Conservation (phyloP, 2,888 invertebrate genomes). For the Colletes collaris region DNA sequence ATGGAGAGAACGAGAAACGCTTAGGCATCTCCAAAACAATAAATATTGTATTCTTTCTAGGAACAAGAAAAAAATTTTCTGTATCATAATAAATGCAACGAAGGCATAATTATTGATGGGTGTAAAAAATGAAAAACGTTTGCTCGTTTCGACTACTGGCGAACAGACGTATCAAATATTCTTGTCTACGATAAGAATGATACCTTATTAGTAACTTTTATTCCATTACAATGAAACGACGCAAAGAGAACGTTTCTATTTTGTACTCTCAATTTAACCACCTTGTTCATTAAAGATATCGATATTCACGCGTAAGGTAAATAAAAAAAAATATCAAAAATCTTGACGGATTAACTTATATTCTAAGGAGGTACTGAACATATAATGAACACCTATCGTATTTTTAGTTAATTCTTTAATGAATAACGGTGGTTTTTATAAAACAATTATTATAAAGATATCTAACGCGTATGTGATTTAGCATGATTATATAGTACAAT, state of each 20-base stretch:
- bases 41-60: slow-evolving; percentile 73
- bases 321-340: slow-evolving; percentile 59
- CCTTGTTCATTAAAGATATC: slow-evolving; percentile 66
- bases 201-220: slow-evolving; percentile 43
- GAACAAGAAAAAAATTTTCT: slow-evolving; percentile 65
- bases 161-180: slow-evolving; percentile 45
- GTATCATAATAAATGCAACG: slow-evolving; percentile 64
- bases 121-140: slow-evolving; percentile 63
- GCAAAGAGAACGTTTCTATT: slow-evolving; percentile 62
- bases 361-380: slow-evolving; percentile 42
- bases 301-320: slow-evolving; percentile 45
- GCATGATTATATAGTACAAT: slow-evolving; percentile 75
- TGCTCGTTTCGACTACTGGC: slow-evolving; percentile 55
- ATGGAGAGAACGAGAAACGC: slow-evolving; percentile 68
- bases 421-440: slow-evolving; percentile 68
- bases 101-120: slow-evolving; percentile 67
- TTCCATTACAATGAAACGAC: slow-evolving; percentile 41
- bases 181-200: slow-evolving; percentile 57
- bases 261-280: slow-evolving; percentile 68
- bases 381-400: slow-evolving; percentile 37
- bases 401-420: slow-evolving; percentile 64
- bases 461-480: slow-evolving; percentile 69
- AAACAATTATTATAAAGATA: slow-evolving; percentile 67
- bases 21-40: slow-evolving; percentile 71
- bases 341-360: slow-evolving; percentile 47